Evolutionary conservation across 2,888 invertebrate genomes (phyloP), one percentile per base, ranked within the genome.

Genomic region (Sphecodes monilicornis): DNA sequence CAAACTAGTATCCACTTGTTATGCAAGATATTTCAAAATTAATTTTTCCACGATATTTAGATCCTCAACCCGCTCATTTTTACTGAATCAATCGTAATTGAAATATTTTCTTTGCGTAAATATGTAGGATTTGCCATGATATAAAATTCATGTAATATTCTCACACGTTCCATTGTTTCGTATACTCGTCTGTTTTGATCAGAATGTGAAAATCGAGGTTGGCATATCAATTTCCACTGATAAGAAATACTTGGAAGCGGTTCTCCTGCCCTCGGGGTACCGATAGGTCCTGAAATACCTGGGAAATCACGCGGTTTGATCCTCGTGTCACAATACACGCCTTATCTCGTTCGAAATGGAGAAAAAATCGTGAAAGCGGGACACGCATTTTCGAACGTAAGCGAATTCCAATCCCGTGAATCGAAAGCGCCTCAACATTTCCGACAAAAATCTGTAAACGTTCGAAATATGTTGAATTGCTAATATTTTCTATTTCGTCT

Each of bases 301-400:
- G 41, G 36, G 16, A 26, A 57, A 46, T 80, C 66, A 3, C 43
- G 11, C 22, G 22, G 32, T 46, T 50, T 46, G n/a, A 29, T 46
- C 26, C 64, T 39, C 50, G 50, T 83, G 79, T 83, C 79, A 36
- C 79, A 85, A 85, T 66, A 54, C 11, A 16, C 50, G 32, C 5
- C 57, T 68, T 71, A 71, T 74, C 85, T 1, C 39, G 36, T 3
- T 26, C 1, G 16, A 54, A 69, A 76, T 71, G 43, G 32, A 46
- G n/a, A 78, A 46, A 76, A 46, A 78, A 41, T 18, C 43, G 13
- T 22, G 11, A 50, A 66, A 16, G 3, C 36, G 18, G 54, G 13
- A 50, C 78, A 26, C 46, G 60, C 5, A 36, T 69, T n/a, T 26
- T 13, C 41, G 50, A 29, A 69, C 71, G n/a, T 43, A 29, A 22